phyloP scores from a whole-genome alignment of 2,113 vertebrate genomes.

The Hyperoodon ampullatus region DNA sequence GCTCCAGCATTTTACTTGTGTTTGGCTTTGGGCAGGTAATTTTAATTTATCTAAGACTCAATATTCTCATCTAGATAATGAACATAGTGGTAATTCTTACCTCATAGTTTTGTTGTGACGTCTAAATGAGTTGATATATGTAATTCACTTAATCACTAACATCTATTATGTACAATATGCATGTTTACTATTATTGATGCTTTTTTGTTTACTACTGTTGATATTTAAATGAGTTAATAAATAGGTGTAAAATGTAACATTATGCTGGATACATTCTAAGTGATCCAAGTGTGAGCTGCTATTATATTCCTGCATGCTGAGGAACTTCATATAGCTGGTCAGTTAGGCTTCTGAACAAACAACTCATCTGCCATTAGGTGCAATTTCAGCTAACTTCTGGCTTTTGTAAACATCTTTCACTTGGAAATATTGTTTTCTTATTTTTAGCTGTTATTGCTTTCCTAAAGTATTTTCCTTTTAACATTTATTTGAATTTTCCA shows the following conservation, averaged over 20 bases:
- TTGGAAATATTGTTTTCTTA: slow-evolving; percentile 5
- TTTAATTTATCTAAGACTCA: not conserved
- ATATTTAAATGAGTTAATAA: not conserved
- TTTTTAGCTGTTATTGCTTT: not conserved
- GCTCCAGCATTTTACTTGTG: not conserved
- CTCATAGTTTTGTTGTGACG: not conserved
- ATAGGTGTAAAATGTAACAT: not conserved
- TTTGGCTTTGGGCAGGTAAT: not conserved
- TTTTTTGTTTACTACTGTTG: not conserved
- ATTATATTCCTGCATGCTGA: not conserved
- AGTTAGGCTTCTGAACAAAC: not conserved
- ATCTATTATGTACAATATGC: not conserved
- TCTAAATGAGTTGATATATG: not conserved
- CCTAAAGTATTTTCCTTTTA: not conserved
- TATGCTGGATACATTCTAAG: not conserved
- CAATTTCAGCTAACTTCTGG: not conserved
- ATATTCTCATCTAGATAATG: not conserved
- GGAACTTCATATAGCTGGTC: not conserved
- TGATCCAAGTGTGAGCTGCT: not conserved
- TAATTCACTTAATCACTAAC: not conserved
- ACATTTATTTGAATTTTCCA: not conserved
- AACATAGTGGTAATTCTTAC: not conserved
- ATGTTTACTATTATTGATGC: not conserved
- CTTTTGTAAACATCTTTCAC: not conserved
- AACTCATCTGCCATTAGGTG: not conserved